Conservation (phyloP, 2,113 vertebrate species). For the Danio rerio region GRCz12tu NC_133181.1:31320501-31321000, state of each 20-base stretch:
- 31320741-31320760: neutral
- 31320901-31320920: no score
- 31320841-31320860: no score
- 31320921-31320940: no score
- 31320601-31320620: constrained; percentile 39
- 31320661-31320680: constrained; percentile 20
- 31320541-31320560: constrained; percentile 7
- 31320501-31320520: constrained; percentile 60
- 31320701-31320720: constrained; percentile 26
- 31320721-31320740: constrained; percentile 34
- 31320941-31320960: no score
- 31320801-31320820: no score
- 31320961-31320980: no score
- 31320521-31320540: constrained; percentile 39
- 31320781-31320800: no score
- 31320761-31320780: no score
- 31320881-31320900: no score
- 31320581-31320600: constrained; percentile 43
- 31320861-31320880: no score
- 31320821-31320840: no score
- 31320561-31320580: constrained; percentile 56
- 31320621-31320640: constrained; percentile 66
- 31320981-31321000: no score
- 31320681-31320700: constrained; percentile 27
- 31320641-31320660: constrained; percentile 60